Conservation (phyloP, 2,888 invertebrate species). For the Campaea margaritaria region DNA sequence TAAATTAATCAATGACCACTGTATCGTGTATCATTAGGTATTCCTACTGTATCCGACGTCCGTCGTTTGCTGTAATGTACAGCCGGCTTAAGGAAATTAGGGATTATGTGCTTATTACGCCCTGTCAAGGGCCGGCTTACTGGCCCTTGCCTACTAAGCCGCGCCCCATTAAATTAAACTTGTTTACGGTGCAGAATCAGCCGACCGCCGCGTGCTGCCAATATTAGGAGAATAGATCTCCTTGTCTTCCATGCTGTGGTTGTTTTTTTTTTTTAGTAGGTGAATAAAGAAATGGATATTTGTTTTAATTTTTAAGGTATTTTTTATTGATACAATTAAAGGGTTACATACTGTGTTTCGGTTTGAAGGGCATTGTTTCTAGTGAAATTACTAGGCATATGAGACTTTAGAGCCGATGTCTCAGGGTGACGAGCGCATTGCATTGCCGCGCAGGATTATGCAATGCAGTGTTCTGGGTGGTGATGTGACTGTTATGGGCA, state of each 20-base stretch:
- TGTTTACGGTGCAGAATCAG: constrained; percentile 29
- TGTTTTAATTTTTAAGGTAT: no score
- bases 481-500: no score
- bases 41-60: constrained; percentile 2
- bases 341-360: no score
- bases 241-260: background rate
- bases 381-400: no score
- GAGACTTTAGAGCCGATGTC: no score
- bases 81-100: constrained; percentile 29
- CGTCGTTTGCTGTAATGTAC: constrained; percentile 5
- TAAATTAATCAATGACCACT: background rate
- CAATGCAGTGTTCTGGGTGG: no score
- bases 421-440: no score
- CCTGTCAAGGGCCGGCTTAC: constrained; percentile 37
- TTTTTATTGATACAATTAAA: no score
- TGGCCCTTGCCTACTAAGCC: constrained; percentile 29
- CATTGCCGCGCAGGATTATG: no score
- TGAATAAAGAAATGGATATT: no score
- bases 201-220: constrained; percentile 1
- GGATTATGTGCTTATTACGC: constrained; percentile 40
- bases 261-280: no score
- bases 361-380: no score
- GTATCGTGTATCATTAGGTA: constrained; percentile 2
- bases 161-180: constrained; percentile 34
- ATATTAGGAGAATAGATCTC: background rate